These are phyloP conservation scores for Gymnogyps californianus DNA, from an alignment of 2,113 vertebrate species.

Conservation along the genomic window DNA sequence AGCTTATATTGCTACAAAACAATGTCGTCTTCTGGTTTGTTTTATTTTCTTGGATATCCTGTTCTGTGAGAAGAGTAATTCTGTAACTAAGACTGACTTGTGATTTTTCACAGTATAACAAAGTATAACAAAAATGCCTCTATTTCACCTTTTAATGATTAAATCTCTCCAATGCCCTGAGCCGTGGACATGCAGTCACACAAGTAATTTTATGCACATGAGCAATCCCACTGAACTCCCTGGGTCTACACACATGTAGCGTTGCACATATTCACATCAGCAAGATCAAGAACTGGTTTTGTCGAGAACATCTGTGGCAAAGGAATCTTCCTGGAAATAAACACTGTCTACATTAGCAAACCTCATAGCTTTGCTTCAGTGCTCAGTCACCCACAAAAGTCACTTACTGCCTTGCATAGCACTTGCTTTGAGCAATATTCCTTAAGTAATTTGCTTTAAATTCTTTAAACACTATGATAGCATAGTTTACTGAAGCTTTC, in stretches of 20 bases:
- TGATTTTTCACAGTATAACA: slow-evolving; percentile 47
- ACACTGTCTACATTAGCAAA: slow-evolving; percentile 19
- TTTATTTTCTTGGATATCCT: slow-evolving; percentile 21
- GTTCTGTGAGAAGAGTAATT: background rate
- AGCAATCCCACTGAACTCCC: background rate
- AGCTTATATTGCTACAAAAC: slow-evolving; percentile 19
- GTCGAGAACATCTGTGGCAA: slow-evolving; percentile 20
- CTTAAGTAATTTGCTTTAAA: slow-evolving; percentile 49
- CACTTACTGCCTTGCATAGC: background rate
- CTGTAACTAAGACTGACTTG: slow-evolving; percentile 51
- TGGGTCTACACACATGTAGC: background rate
- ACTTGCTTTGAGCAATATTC: slow-evolving; percentile 36
- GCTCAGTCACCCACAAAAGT: slow-evolving; percentile 59
- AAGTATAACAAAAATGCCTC: slow-evolving; percentile 50
- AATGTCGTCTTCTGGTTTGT: slow-evolving; percentile 19
- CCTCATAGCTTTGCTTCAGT: slow-evolving; percentile 15
- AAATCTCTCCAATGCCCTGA: slow-evolving; percentile 13
- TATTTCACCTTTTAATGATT: slow-evolving; percentile 42
- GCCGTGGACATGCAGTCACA: background rate
- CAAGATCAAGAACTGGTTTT: slow-evolving; percentile 27
- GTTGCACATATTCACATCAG: background rate
- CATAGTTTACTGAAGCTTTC: slow-evolving; percentile 28
- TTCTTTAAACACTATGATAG: slow-evolving; percentile 37
- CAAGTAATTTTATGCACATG: slow-evolving; percentile 41
- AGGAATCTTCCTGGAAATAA: slow-evolving; percentile 19